phyloP scores from a whole-genome alignment of 2,888 invertebrate genomes.

The Loripinus fragilis region DNA sequence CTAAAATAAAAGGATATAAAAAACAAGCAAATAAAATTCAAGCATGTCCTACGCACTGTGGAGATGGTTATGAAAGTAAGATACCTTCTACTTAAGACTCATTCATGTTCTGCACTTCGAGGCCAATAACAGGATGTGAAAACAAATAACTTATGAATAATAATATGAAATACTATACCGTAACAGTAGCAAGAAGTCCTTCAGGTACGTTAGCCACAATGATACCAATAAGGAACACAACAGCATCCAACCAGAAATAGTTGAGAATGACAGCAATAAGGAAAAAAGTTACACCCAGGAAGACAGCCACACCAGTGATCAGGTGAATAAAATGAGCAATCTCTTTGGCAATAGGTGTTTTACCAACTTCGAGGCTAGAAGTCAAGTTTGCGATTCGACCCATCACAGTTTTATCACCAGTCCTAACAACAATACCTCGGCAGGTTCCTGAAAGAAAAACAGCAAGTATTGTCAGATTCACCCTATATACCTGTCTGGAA shows the following conservation, averaged over 20 bases:
- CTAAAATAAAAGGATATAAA: too few relatives aligned
- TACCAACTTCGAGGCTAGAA: constrained; percentile 84
- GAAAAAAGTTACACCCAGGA: constrained; percentile 96
- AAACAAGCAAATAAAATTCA: too few relatives aligned
- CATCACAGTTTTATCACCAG: constrained; percentile 84
- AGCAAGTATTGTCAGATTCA: too few relatives aligned
- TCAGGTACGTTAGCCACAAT: constrained; percentile 99
- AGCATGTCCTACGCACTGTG: too few relatives aligned
- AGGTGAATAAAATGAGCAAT: constrained; percentile 99
- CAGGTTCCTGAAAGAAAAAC: constrained; percentile 77
- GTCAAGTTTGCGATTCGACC: constrained; percentile 84
- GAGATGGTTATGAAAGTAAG: too few relatives aligned
- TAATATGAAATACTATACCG: constrained; percentile 87
- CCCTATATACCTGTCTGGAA: too few relatives aligned
- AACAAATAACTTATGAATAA: too few relatives aligned
- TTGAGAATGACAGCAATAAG: constrained; percentile 98
- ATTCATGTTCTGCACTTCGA: too few relatives aligned
- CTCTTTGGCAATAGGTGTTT: constrained; percentile 99
- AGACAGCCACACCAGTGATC: constrained; percentile 94
- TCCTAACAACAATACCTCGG: constrained; percentile 81
- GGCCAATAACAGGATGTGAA: too few relatives aligned
- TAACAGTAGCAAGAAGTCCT: constrained; percentile 98
- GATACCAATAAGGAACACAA: constrained; percentile 98
- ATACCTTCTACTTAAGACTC: too few relatives aligned
- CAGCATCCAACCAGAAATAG: constrained; percentile 99